Evolutionary conservation across 2,113 vertebrate species (phyloP), one percentile per base, ranked within the genome.

Genomic region (Leptocoma aspasia): DNA sequence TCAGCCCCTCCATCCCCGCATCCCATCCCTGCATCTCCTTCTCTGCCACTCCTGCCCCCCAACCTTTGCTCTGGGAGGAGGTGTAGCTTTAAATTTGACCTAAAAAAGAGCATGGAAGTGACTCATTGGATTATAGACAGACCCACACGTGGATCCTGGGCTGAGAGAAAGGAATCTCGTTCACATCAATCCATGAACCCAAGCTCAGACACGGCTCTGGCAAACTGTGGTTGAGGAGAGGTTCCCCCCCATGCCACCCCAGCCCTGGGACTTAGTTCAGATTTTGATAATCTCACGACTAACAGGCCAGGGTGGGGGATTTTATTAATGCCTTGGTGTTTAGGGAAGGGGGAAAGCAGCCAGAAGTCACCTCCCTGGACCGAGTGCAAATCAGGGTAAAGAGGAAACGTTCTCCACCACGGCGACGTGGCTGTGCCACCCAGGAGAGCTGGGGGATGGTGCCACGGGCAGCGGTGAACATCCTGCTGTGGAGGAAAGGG

Each of bases 41-140:
- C 13, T 9, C 33, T 0, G 0, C 53, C 13, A 6, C 26, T 47
- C 53, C 72, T 1, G 0, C 6, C 69, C 79, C 52, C 66, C 57
- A 22, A 54, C 2, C 57, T 80, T 30, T 13, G 31, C 72, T 72
- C 70, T 33, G 41, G 33, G 45, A 69, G 45, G 28, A 69, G n/a
- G 20, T 7, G 16, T 3, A 39, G 61, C 47, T 91, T 70, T 33
- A 17, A 11, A 33, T 50, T 9, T 27, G 57, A 49, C 53, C 65
- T 66, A 28, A 56, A 65, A 65, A 87, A 12, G 21, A 70, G 78
- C 3, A 1, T 0, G 44, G 86, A 50, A 83, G 68, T 70, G 47
- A 77, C 69, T 86, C 60, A 14, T 1, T 35, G 84, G 63, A 11
- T 89, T 22, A 47, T 3, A 54, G 1, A 30, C 45, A 26, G 22